These are phyloP conservation scores for Thunnus albacares DNA, from an alignment of 2,797 vertebrate genomes.

Conservation along the genomic window DNA sequence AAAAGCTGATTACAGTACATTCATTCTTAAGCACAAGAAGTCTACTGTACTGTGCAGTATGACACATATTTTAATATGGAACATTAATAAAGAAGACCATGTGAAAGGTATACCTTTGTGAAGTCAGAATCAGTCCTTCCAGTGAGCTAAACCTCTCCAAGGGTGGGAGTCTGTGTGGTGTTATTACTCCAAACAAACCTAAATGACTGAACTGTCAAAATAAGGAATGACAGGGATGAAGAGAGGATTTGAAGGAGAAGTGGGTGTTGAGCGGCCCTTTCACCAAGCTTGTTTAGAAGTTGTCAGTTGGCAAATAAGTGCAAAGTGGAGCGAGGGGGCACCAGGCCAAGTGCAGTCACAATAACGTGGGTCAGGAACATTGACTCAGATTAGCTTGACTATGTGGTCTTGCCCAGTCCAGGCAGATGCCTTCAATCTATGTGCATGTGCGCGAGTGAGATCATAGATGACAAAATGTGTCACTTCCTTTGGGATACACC, in stretches of 20 bases:
- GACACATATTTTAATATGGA: conserved; percentile 35
- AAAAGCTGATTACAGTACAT: not conserved
- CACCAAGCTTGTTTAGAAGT: conserved; percentile 70
- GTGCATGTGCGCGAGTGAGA: conserved; percentile 38
- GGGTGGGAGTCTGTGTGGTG: conserved; percentile 62
- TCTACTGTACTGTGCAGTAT: conserved; percentile 37
- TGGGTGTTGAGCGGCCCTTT: conserved; percentile 68
- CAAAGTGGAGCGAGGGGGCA: conserved; percentile 38
- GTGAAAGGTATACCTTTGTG: conserved; percentile 60
- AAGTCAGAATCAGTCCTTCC: conserved; percentile 69
- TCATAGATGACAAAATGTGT: conserved; percentile 56
- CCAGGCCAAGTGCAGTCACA: conserved; percentile 20
- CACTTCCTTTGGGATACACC: conserved; percentile 55
- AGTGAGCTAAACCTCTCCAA: conserved; percentile 59
- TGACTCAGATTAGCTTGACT: conserved; percentile 27
- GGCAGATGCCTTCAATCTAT: conserved; percentile 45
- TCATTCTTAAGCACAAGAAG: conserved; percentile 26
- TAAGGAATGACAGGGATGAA: conserved; percentile 56
- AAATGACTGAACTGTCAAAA: conserved; percentile 61
- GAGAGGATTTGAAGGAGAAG: conserved; percentile 56
- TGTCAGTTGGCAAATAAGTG: conserved; percentile 62
- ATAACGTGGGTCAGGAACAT: not conserved
- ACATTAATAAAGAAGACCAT: conserved; percentile 43
- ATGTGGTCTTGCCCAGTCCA: conserved; percentile 15
- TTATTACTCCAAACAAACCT: conserved; percentile 78